These are phyloP conservation scores for Escarpia spicata DNA, from an alignment of 2,888 invertebrate species.

Conservation along the genomic window DNA sequence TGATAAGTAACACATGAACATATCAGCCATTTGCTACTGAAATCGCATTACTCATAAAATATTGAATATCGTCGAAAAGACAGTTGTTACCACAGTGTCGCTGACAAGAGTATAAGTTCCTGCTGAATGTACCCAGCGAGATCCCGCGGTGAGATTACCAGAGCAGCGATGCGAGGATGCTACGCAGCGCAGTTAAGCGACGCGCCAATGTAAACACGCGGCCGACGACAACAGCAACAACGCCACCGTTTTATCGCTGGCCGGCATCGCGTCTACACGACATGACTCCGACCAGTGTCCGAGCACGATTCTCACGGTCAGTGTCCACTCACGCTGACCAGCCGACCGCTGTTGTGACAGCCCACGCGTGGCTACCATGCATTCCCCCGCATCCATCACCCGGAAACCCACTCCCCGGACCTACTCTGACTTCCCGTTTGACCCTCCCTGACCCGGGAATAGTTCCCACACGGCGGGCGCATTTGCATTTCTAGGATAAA, in stretches of 20 bases:
- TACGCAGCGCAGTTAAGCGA: background rate
- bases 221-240: background rate
- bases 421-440: background rate
- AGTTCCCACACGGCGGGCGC: background rate
- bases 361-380: background rate
- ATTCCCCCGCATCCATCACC: background rate
- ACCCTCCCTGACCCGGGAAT: background rate
- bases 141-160: background rate
- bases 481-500: background rate
- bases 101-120: no score
- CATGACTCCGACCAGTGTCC: background rate
- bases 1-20: no score
- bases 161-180: background rate
- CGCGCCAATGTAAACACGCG: background rate
- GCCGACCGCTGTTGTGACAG: background rate
- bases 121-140: background rate
- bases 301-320: background rate
- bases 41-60: no score
- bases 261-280: background rate
- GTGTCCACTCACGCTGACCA: background rate
- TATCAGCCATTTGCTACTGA: no score
- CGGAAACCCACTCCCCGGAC: background rate
- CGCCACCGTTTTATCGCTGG: background rate
- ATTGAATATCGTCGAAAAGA: no score
- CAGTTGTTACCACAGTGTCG: background rate